Evolutionary conservation across 2,888 invertebrate species (phyloP).

Genomic region (Sesamia inferens): DNA sequence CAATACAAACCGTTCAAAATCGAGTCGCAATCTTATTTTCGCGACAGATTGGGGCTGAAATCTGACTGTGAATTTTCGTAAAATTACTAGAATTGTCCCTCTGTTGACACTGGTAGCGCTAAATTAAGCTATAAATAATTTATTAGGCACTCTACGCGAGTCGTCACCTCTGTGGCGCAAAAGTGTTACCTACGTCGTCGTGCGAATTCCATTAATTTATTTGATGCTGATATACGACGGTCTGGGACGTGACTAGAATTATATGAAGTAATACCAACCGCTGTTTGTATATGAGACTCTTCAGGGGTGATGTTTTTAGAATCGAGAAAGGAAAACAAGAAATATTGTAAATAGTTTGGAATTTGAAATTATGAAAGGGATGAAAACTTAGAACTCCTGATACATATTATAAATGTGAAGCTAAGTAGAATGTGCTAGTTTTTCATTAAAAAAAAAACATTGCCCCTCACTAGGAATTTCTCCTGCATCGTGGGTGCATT

Average conservation of each 20-base stretch:
- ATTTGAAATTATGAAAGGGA: not conserved
- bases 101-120: not conserved
- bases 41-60: no score
- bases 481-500: no score
- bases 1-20: no score
- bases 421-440: no score
- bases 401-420: no score
- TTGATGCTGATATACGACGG: constrained; percentile 22
- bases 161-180: constrained; percentile 6
- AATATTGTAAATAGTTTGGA: not conserved
- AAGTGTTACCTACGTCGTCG: constrained; percentile 7
- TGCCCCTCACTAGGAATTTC: no score
- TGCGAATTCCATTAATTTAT: constrained; percentile 41
- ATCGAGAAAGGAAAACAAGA: not conserved
- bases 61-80: no score
- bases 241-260: constrained; percentile 38
- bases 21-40: no score
- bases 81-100: no score
- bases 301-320: not conserved
- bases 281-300: constrained; percentile 10
- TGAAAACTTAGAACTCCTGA: not conserved
- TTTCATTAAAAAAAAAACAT: no score
- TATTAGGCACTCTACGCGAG: constrained; percentile 18
- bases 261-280: not conserved
- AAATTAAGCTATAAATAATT: constrained; percentile 41